phyloP scores from a whole-genome alignment of 2,888 invertebrate species.

The Plusia festucae region DNA sequence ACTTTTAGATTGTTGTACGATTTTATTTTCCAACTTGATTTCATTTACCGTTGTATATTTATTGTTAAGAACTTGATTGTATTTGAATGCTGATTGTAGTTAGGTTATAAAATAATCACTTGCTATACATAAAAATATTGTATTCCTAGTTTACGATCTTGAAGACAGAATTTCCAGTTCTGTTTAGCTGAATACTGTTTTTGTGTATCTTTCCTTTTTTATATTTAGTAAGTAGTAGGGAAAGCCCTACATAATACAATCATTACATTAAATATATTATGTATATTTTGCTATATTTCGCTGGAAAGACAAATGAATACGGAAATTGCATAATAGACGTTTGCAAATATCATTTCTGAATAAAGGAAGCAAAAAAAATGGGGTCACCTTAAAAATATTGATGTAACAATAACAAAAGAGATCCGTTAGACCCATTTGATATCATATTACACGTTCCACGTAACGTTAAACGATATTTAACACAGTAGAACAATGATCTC shows the following conservation, averaged over 20 bases:
- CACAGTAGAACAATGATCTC: constrained; percentile 83
- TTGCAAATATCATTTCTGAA: constrained; percentile 14
- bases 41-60: constrained; percentile 6
- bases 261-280: too few species aligned
- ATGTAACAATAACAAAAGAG: constrained; percentile 61
- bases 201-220: too few species aligned
- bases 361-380: constrained; percentile 56
- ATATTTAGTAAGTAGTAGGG: too few species aligned
- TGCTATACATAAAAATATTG: neutral
- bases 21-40: constrained; percentile 52
- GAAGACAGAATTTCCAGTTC: neutral
- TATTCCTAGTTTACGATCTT: neutral
- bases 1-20: constrained; percentile 55
- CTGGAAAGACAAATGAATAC: neutral
- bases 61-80: constrained; percentile 16
- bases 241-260: too few species aligned
- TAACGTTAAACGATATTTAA: constrained; percentile 79
- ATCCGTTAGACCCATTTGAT: constrained; percentile 82
- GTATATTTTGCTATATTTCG: neutral
- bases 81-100: neutral
- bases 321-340: constrained; percentile 5
- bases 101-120: constrained; percentile 22
- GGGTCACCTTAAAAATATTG: constrained; percentile 55
- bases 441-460: constrained; percentile 85
- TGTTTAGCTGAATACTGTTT: neutral